Base-by-base conservation (phyloP, 2,797 vertebrate species). In the Myotis planiceps region DNA sequence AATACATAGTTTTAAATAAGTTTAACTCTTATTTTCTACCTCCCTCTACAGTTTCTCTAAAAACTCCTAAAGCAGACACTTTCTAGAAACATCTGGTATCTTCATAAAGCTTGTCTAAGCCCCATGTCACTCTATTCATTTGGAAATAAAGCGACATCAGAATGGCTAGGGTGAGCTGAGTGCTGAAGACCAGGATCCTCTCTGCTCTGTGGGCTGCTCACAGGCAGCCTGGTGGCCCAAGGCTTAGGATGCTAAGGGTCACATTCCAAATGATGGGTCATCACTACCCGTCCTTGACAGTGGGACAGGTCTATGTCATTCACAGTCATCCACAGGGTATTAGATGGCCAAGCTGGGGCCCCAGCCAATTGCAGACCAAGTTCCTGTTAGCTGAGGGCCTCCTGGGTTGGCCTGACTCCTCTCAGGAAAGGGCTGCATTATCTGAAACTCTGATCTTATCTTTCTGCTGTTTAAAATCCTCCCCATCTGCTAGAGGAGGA, bases 1-100 rank as follows among this genome's bases (percentile, higher is more conserved):
- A 93, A 93, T 79, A 93, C 88, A 68, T 76, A 82, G 91, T 94
- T 97, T 96, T 96, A 96, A 97, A 96, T 97, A 95, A 94, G 85
- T 96, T 96, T 95, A 92, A 94, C 79, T 95, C 82, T 96, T 92
- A 88, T 90, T 96, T 95, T 95, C 92, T 97, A 76, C 80, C 79
- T 96, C 78, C 92, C 85, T 95, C 90, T 93, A 90, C 66, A 92
- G 90, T 89, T 96, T 53, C 47, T 83, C 82, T 79, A 53, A 63
- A 71, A n/a, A 58, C 25, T 65, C 72, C 23, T 66, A 95, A 69
- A 84, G 55, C 53, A 47, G 60, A 82, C 68, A 34, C 66, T 92
- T 91, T 55, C 87, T 51, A 34, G 55, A 87, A 96, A 91, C 75
- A 86, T 65, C 92, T 95, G 94, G 49, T 72, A 37, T 75, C 42